Percentiles rank a stretch among this genome's conserved stretches.
These are phyloP conservation scores for Cynodonichthys magdalenae DNA, from an alignment of 2,797 vertebrate genomes.

Conservation along the genomic window DNA sequence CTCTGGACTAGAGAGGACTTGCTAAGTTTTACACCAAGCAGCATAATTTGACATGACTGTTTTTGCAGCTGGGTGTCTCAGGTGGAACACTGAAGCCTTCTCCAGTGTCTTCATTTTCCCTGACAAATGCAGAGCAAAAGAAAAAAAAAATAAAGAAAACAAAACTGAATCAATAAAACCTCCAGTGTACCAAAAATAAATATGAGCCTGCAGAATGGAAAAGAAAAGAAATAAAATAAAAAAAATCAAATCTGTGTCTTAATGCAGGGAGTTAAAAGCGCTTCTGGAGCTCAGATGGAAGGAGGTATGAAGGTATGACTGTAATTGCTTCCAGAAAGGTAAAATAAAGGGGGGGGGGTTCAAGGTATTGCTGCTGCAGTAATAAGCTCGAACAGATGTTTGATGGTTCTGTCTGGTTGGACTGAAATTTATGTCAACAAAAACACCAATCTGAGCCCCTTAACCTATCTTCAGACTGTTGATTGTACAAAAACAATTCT, in stretches of 20 bases:
- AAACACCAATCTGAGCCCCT: constrained; percentile 10
- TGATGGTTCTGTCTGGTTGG: constrained; percentile 44
- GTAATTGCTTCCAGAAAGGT: constrained; percentile 80
- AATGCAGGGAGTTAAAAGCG: constrained; percentile 66
- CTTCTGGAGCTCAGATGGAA: constrained; percentile 69
- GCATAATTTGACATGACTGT: constrained; percentile 46
- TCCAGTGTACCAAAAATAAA: constrained; percentile 69
- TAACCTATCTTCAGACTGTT: constrained; percentile 19
- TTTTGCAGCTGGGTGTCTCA: constrained; percentile 68
- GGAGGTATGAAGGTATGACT: constrained; percentile 74
- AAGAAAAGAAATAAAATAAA: constrained; percentile 15
- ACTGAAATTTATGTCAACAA: constrained; percentile 30
- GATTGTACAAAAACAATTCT: constrained; percentile 23
- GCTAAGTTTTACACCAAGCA: constrained; percentile 14
- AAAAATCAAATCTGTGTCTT: constrained; percentile 63
- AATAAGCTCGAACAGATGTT: constrained; percentile 55
- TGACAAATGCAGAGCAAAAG: constrained; percentile 44
- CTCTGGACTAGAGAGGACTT: constrained; percentile 12
- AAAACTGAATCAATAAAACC: constrained; percentile 62
- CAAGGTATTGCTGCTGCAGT: constrained; percentile 58
- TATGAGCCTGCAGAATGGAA: constrained; percentile 66
- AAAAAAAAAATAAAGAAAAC: constrained; percentile 22
- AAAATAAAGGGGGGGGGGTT: constrained; percentile 2
- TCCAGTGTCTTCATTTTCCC: constrained; percentile 57
- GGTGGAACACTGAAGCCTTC: constrained; percentile 42